Percentiles rank a stretch among this genome's conserved stretches.
These are phyloP conservation scores for Novumbra hubbsi DNA, from an alignment of 2,797 vertebrate species.

Conservation along the genomic window DNA sequence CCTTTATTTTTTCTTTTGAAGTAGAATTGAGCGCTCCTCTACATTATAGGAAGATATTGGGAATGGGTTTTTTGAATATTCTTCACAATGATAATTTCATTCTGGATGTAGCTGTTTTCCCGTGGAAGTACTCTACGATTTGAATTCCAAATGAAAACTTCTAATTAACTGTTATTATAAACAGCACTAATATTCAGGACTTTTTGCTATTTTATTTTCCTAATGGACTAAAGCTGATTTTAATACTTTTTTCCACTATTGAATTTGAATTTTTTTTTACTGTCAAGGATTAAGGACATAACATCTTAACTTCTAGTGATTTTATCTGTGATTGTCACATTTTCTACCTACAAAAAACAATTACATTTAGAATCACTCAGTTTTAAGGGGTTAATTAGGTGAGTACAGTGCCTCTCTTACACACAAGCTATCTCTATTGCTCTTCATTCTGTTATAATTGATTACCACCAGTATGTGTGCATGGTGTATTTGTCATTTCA, in stretches of 20 bases:
- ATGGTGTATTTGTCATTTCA: not conserved
- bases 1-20: constrained; percentile 50
- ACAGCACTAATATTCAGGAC: constrained; percentile 51
- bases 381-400: constrained; percentile 67
- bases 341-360: constrained; percentile 53
- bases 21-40: constrained; percentile 57
- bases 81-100: constrained; percentile 50
- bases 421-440: constrained; percentile 49
- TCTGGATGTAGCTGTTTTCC: constrained; percentile 70
- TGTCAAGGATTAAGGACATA: constrained; percentile 60
- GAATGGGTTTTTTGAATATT: constrained; percentile 57
- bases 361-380: constrained; percentile 44
- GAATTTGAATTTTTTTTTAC: constrained; percentile 73
- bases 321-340: constrained; percentile 50
- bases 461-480: constrained; percentile 10
- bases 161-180: constrained; percentile 49
- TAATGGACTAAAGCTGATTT: constrained; percentile 69
- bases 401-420: constrained; percentile 60
- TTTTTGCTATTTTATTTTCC: constrained; percentile 42
- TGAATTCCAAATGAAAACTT: constrained; percentile 52
- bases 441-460: constrained; percentile 29
- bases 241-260: constrained; percentile 61
- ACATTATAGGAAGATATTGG: constrained; percentile 62
- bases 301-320: constrained; percentile 57
- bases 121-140: constrained; percentile 73